Base-by-base conservation (phyloP, 2,888 invertebrate species). In the Magallana nippona region DNA sequence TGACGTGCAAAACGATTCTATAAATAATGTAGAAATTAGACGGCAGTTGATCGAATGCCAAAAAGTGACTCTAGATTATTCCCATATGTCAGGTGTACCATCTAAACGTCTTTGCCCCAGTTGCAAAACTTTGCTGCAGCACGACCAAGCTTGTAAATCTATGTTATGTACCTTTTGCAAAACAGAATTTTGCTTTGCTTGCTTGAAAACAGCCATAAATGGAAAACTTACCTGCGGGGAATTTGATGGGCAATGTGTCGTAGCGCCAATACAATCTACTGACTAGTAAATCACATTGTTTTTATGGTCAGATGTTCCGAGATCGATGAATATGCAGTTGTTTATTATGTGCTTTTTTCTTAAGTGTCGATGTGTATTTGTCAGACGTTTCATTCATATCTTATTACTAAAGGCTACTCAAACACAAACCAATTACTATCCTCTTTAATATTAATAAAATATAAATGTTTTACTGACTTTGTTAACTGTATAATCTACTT, bases 171-270 rank as follows among this genome's bases (percentile, higher is more conserved):
- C 71, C 1, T 27, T 71, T 1, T 71, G 71, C 17, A 71, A 71
- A 32, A 71, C 71, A 2, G 71, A 71, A 15, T 71, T 71, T 27
- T 71, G 71, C 27, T 71, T 71, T 71, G 71, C 71, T 27, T 71
- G 71, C 8, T 71, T 71, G 13, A 1, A 71, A 32, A 71, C 17
- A 0, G 71, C 71, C 3, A 10, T 0, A 0, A 5, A 71, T 17
- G 71, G 71, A 71, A 71, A 71, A 27, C 71, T 71, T 1, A 2
- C 71, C 0, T 71, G 71, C 32, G 71, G 71, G 2, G 71, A 71
- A 0, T 71, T 27, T 1, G 15, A 71, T 71, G 2, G 15, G 1
- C 71, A 32, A 1, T 71, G 71, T 15, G 0, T 15, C 2, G 71
- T 71, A 32, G 71, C 71, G 32, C 71, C 71, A 1, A 71, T 71